These are phyloP conservation scores for Megalopta genalis DNA, from an alignment of 1,140 invertebrate species.

Conservation along the genomic window DNA sequence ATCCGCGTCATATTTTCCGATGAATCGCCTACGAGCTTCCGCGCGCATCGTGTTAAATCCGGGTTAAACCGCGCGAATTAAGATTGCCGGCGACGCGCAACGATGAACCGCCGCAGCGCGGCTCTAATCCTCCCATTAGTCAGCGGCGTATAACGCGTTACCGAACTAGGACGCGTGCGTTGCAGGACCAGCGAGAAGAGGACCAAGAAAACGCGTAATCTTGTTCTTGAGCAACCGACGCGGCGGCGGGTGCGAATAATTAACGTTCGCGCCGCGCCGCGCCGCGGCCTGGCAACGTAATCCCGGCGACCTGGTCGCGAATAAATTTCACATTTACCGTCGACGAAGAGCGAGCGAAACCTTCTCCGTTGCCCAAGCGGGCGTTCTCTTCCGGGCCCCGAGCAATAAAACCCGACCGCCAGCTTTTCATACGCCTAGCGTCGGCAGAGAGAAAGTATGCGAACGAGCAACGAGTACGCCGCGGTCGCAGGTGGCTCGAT, in stretches of 20 bases:
- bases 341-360: conserved; percentile 16
- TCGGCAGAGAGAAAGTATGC: conserved; percentile 54
- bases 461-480: neutral
- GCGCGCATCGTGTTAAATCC: neutral
- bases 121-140: conserved; percentile 19
- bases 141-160: neutral
- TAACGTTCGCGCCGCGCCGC: conserved; percentile 17
- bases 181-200: too few species aligned
- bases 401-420: conserved; percentile 43
- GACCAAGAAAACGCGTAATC: neutral
- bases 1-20: conserved; percentile 12
- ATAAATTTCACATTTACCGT: conserved; percentile 36
- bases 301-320: conserved; percentile 26
- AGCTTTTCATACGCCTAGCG: conserved; percentile 31
- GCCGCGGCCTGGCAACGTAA: conserved; percentile 17
- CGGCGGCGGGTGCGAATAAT: conserved; percentile 10
- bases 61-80: neutral
- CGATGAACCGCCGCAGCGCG: neutral
- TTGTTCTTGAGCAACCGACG: conserved; percentile 7
- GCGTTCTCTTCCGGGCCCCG: conserved; percentile 53
- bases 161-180: neutral
- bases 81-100: neutral
- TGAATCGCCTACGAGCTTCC: neutral
- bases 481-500: conserved; percentile 47
- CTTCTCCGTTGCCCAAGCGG: conserved; percentile 28